Evolutionary conservation across 2,113 vertebrate species (phyloP).

Genomic region (Ictidomys tridecemlineatus): DNA sequence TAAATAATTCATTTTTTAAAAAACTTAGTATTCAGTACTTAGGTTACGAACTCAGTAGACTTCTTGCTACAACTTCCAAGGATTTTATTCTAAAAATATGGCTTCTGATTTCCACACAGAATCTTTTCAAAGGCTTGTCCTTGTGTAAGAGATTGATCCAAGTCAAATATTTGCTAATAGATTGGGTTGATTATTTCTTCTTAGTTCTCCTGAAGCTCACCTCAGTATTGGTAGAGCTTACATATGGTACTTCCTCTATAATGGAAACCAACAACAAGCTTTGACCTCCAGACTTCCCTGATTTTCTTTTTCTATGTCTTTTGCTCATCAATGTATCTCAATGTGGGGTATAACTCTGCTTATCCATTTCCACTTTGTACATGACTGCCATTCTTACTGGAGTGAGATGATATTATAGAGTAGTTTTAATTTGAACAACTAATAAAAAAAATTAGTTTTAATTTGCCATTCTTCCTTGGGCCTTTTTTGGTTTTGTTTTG

Average conservation of each 20-base stretch:
- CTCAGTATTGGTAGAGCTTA: not conserved
- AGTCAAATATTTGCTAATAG: not conserved
- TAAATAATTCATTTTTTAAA: not conserved
- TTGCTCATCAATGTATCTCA: not conserved
- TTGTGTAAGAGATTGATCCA: not conserved
- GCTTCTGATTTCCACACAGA: not conserved
- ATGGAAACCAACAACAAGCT: not conserved
- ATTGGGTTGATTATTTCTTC: not conserved
- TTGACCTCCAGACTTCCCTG: not conserved
- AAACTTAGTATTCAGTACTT: not conserved
- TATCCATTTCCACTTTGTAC: not conserved
- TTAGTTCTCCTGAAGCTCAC: not conserved
- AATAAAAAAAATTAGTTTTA: not conserved
- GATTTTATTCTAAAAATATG: not conserved
- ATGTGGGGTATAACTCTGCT: not conserved
- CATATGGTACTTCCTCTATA: not conserved
- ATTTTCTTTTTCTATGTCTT: not conserved
- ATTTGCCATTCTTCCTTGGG: not conserved
- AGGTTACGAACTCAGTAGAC: not conserved
- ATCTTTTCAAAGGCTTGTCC: not conserved
- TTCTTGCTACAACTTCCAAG: not conserved
- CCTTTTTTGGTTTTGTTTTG: not conserved
- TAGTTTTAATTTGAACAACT: no score
- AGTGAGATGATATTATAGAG: no score
- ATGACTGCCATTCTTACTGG: not conserved